These are phyloP conservation scores for Boulengeromyrus knoepffleri DNA, from an alignment of 2,113 vertebrate species.

Conservation along the genomic window DNA sequence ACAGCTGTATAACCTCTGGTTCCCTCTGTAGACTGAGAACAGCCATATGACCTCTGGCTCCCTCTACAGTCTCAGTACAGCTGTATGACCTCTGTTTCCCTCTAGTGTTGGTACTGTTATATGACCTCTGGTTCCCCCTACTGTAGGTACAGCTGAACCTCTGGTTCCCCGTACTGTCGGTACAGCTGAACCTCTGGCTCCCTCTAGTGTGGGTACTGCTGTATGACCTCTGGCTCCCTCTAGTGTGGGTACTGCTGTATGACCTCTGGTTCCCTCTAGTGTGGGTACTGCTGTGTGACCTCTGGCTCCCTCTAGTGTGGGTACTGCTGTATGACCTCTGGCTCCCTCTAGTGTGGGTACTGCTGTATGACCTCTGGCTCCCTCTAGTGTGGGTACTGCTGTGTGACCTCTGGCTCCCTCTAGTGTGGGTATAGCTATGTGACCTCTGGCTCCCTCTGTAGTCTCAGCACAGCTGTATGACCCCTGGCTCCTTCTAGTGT, in stretches of 20 bases:
- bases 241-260: neutral
- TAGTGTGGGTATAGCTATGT: neutral
- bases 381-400: slow-evolving; percentile 68
- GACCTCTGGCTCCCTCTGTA: neutral
- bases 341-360: neutral
- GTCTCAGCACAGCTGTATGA: slow-evolving; percentile 64
- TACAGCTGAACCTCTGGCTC: neutral
- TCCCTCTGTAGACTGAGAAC: no score
- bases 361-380: neutral
- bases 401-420: neutral
- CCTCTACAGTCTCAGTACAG: slow-evolving; percentile 62
- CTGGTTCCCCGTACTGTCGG: neutral
- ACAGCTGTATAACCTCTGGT: neutral
- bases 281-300: neutral
- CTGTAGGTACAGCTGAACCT: slow-evolving; percentile 39
- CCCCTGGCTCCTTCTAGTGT: slow-evolving; percentile 47
- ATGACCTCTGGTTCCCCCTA: slow-evolving; percentile 33
- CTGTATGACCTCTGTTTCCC: slow-evolving; percentile 33
- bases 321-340: slow-evolving; percentile 51
- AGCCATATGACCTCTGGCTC: no score
- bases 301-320: slow-evolving; percentile 55
- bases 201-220: slow-evolving; percentile 69
- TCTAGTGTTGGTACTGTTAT: neutral
- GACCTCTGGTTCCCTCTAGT: neutral
- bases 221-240: no score